Evolutionary conservation across 2,888 invertebrate genomes (phyloP).

Genomic region (Resseliella maxima): DNA sequence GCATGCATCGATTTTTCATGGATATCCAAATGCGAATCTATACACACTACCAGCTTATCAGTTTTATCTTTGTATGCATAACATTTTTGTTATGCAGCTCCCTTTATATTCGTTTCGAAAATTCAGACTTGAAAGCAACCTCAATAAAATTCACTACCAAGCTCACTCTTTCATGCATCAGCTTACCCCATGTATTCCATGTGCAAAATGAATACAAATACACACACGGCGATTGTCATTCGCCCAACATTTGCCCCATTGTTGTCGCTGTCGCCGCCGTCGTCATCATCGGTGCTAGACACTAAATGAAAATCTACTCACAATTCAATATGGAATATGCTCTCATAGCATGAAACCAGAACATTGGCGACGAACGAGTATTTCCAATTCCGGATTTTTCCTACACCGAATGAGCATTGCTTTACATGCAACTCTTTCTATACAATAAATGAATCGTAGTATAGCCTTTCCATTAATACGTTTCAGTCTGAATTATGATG

Average conservation of each 20-base stretch:
- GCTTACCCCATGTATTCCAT: neutral
- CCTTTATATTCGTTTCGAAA: neutral
- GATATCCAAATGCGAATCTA: neutral
- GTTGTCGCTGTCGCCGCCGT: neutral
- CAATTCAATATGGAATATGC: conserved; percentile 13
- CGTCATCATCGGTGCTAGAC: neutral
- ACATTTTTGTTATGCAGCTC: conserved; percentile 23
- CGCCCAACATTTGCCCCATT: neutral
- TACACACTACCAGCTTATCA: neutral
- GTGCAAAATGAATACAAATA: neutral
- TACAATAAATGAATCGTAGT: neutral
- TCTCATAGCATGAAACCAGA: conserved; percentile 53
- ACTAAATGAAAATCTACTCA: neutral
- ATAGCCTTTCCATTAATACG: conserved; percentile 19
- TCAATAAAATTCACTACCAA: neutral
- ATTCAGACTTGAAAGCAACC: neutral
- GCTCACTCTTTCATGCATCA: too few species aligned
- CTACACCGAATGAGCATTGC: neutral
- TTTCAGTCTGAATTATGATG: conserved; percentile 41
- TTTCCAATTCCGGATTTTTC: conserved; percentile 33
- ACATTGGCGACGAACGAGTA: conserved; percentile 25
- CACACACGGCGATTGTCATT: neutral
- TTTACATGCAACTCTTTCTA: neutral
- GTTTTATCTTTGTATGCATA: neutral
- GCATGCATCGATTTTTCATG: conserved; percentile 9